Percentiles rank a stretch among this genome's conserved stretches.
These are phyloP conservation scores for Lamellibrachia satsuma DNA, from an alignment of 2,888 invertebrate species.

Conservation along the genomic window DNA sequence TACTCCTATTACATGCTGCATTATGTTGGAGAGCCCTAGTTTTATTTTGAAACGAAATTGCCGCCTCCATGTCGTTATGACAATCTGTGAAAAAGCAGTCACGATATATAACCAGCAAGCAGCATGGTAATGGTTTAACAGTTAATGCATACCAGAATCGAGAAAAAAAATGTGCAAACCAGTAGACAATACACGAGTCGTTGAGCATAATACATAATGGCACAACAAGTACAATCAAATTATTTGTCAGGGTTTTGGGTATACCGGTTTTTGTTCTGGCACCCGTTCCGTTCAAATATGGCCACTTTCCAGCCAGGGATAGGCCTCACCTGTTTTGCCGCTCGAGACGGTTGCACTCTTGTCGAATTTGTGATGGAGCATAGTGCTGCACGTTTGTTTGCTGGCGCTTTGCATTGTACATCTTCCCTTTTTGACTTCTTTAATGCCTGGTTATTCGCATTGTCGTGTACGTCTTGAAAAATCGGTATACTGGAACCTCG, in stretches of 20 bases:
- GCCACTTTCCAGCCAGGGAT: not conserved
- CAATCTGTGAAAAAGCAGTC: not conserved
- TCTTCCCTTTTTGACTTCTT: slow-evolving; percentile 41
- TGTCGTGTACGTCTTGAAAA: slow-evolving; percentile 45
- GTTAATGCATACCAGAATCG: slow-evolving; percentile 26
- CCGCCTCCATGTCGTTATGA: not conserved
- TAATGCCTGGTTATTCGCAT: slow-evolving; percentile 46
- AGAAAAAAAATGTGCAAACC: slow-evolving; percentile 23
- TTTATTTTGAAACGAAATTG: not conserved
- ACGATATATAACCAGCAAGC: not conserved
- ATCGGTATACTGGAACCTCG: slow-evolving; percentile 31
- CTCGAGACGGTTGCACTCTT: slow-evolving; percentile 57
- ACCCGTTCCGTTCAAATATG: not conserved
- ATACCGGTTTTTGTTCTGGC: not conserved
- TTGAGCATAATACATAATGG: not conserved
- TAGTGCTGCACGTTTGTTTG: slow-evolving; percentile 55
- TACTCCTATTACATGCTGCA: not conserved
- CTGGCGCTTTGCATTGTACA: slow-evolving; percentile 32
- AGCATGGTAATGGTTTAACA: not conserved
- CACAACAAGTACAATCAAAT: not conserved
- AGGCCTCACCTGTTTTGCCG: slow-evolving; percentile 52
- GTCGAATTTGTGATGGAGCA: slow-evolving; percentile 57
- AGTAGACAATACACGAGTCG: slow-evolving; percentile 17
- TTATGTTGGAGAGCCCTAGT: not conserved
- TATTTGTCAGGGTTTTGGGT: not conserved